Conservation (phyloP, 2,888 invertebrate species). For the Omphaloscelis lunosa region DNA sequence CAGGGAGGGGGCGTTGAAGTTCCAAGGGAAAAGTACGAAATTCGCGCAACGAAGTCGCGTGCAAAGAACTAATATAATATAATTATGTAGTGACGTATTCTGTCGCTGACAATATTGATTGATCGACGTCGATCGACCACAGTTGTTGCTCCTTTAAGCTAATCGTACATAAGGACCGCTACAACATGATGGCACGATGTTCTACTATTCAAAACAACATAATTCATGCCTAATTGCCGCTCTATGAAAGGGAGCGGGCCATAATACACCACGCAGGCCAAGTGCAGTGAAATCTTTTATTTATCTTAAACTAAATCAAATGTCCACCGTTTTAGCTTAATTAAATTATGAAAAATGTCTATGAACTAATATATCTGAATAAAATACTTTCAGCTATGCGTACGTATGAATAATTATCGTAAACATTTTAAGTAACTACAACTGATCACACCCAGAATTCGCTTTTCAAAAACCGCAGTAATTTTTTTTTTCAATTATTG, state of each 20-base stretch:
- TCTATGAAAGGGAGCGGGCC: background rate
- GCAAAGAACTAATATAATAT: background rate
- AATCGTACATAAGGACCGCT: background rate
- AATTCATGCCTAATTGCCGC: background rate
- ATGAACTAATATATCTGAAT: background rate
- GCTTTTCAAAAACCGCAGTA: background rate
- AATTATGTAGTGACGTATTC: background rate
- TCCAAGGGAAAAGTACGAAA: background rate
- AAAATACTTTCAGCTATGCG: background rate
- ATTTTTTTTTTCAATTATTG: background rate
- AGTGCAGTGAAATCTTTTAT: background rate
- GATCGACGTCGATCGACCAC: background rate
- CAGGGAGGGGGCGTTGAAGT: too few relatives aligned
- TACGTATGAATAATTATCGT: background rate
- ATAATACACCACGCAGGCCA: background rate
- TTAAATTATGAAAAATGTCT: background rate
- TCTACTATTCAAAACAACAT: background rate
- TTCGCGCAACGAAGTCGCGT: background rate
- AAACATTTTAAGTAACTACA: background rate
- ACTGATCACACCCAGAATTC: background rate
- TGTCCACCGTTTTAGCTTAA: background rate
- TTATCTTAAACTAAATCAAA: background rate
- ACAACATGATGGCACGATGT: background rate
- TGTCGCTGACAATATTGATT: background rate
- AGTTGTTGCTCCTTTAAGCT: background rate